Conservation (phyloP, 2,888 invertebrate genomes). For the Lasiommata megera region DNA sequence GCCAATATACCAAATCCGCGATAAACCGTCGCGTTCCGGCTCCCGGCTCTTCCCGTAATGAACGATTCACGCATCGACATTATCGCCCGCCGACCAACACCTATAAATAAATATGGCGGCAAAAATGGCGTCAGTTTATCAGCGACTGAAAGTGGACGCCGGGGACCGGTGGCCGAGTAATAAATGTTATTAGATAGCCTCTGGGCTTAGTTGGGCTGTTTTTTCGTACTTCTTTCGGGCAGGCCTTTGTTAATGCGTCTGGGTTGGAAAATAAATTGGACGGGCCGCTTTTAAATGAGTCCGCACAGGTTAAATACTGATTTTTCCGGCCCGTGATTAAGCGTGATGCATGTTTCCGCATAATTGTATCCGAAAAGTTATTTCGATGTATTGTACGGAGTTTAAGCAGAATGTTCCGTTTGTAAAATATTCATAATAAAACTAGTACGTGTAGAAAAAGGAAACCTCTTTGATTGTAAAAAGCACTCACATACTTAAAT, state of each 20-base stretch:
- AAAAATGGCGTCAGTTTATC: conserved; percentile 81
- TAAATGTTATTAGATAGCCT: conserved; percentile 82
- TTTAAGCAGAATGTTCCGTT: too few species aligned
- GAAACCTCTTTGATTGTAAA: too few species aligned
- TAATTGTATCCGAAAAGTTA: conserved; percentile 7
- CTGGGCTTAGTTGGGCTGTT: conserved; percentile 74
- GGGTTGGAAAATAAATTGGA: conserved; percentile 71
- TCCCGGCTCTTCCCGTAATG: conserved; percentile 47
- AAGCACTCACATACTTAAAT: too few species aligned
- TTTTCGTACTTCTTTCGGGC: conserved; percentile 67
- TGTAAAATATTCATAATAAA: too few species aligned
- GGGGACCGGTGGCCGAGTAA: conserved; percentile 74
- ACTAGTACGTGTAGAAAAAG: too few species aligned
- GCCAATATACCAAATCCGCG: conserved; percentile 40
- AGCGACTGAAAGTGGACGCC: conserved; percentile 77
- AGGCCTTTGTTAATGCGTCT: conserved; percentile 79
- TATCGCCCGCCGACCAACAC: conserved; percentile 62
- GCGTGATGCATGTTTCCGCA: conserved; percentile 16
- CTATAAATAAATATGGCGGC: conserved; percentile 81
- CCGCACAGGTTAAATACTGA: conserved; percentile 39
- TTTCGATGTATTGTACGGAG: not conserved
- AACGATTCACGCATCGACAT: conserved; percentile 65
- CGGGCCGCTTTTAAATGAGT: conserved; percentile 57
- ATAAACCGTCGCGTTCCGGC: conserved; percentile 40
- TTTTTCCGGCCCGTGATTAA: conserved; percentile 32